Percentiles rank a stretch among this genome's conserved stretches.
phyloP scores from a whole-genome alignment of 2,888 invertebrate species.

The Entomobrya proxima region DNA sequence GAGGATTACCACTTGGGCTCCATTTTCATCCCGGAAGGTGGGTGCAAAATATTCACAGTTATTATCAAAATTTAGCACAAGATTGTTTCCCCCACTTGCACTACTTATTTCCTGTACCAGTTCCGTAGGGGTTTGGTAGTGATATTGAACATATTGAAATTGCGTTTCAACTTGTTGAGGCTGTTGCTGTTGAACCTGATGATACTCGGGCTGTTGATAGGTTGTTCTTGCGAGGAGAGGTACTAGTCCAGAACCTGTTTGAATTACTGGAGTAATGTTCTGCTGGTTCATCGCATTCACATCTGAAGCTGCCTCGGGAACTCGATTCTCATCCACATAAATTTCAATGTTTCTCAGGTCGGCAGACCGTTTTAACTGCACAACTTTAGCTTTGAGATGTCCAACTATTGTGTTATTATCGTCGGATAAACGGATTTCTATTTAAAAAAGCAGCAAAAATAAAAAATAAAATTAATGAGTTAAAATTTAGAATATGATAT shows the following conservation, averaged over 20 bases:
- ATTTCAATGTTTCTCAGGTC: constrained; percentile 56
- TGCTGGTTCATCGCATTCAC: constrained; percentile 62
- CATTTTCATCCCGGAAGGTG: constrained; percentile 14
- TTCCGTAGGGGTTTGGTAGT: constrained; percentile 35
- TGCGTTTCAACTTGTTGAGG: neutral
- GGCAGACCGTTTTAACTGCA: constrained; percentile 43
- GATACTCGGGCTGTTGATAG: constrained; percentile 12
- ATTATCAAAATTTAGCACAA: neutral
- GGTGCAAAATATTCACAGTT: neutral
- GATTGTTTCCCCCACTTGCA: neutral
- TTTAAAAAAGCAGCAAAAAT: neutral
- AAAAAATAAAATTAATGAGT: neutral
- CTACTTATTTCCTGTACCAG: constrained; percentile 18
- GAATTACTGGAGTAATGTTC: constrained; percentile 60
- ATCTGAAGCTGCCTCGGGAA: constrained; percentile 43
- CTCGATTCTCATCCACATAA: constrained; percentile 43
- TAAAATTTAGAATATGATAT: neutral
- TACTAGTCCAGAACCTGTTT: constrained; percentile 56
- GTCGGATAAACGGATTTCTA: neutral
- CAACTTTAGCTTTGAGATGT: constrained; percentile 30
- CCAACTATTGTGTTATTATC: neutral
- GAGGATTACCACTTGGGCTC: neutral
- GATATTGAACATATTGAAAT: constrained; percentile 38
- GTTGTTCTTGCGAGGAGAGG: constrained; percentile 37
- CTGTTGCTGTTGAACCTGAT: neutral